Percentiles rank a stretch among this genome's conserved stretches.
These are phyloP conservation scores for Troides helena DNA, from an alignment of 2,888 invertebrate species.

Conservation along the genomic window DNA sequence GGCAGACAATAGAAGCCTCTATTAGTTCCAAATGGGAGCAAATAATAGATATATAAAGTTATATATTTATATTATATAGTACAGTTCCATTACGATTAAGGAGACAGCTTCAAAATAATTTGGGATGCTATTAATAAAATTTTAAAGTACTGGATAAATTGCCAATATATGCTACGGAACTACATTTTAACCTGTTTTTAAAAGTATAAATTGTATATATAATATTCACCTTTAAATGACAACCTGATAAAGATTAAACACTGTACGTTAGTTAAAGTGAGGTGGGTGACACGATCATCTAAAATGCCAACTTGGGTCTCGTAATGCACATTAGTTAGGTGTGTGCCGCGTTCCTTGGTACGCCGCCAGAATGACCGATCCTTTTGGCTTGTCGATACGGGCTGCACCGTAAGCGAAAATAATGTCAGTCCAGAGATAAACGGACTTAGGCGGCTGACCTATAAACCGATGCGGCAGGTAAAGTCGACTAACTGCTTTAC, in stretches of 20 bases:
- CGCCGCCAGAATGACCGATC: slow-evolving; percentile 76
- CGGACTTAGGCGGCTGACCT: slow-evolving; percentile 77
- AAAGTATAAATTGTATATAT: too few relatives aligned
- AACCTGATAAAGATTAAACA: background rate
- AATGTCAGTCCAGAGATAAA: slow-evolving; percentile 79
- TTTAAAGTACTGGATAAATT: too few relatives aligned
- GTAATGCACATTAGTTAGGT: slow-evolving; percentile 72
- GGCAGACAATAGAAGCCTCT: too few relatives aligned
- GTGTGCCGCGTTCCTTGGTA: slow-evolving; percentile 77
- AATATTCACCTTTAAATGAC: background rate
- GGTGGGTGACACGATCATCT: slow-evolving; percentile 41
- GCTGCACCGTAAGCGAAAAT: slow-evolving; percentile 70
- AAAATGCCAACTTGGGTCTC: slow-evolving; percentile 76
- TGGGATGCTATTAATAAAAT: too few relatives aligned
- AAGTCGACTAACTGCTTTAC: slow-evolving; percentile 18
- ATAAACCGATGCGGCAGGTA: slow-evolving; percentile 51
- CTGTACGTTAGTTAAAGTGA: slow-evolving; percentile 35
- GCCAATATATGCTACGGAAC: too few relatives aligned
- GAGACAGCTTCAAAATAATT: too few relatives aligned
- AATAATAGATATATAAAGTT: too few relatives aligned
- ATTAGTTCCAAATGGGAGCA: too few relatives aligned
- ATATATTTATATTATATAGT: too few relatives aligned
- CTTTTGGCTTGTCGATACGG: slow-evolving; percentile 77
- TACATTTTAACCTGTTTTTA: too few relatives aligned
- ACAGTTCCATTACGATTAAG: too few relatives aligned